A percentile compares a stretch with the other conserved stretches of the same genome.
These are phyloP conservation scores for Myzus persicae DNA, from an alignment of 1,140 invertebrate species.

Conservation along the genomic window DNA sequence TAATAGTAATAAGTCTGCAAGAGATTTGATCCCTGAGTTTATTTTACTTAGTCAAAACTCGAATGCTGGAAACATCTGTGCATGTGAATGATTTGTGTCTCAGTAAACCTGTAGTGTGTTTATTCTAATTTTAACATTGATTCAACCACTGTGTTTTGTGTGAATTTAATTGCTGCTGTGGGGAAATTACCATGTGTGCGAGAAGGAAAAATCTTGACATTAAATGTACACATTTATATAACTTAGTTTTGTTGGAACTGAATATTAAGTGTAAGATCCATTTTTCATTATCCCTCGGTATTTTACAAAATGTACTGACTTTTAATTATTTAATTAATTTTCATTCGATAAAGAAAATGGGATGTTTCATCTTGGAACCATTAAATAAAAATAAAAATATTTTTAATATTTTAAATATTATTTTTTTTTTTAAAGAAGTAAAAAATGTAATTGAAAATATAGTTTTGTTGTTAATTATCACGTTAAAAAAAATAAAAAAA, in stretches of 20 bases:
- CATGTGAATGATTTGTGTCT: background rate
- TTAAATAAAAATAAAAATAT: no score
- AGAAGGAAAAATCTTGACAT: background rate
- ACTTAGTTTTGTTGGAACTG: background rate
- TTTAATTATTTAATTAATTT: background rate
- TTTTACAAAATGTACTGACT: background rate
- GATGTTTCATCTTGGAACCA: background rate
- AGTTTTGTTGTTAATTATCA: background rate
- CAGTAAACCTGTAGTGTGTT: background rate
- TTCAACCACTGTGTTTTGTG: background rate
- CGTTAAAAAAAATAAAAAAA: background rate
- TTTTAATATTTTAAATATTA: background rate
- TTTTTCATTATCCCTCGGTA: background rate
- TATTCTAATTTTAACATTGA: background rate
- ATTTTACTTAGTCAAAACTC: background rate
- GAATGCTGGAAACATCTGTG: background rate
- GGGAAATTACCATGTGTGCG: background rate
- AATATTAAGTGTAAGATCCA: background rate
- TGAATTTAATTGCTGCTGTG: background rate
- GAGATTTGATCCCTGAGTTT: conserved; percentile 7
- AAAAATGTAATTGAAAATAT: background rate
- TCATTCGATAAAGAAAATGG: background rate
- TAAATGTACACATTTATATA: background rate
- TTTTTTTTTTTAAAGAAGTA: background rate
- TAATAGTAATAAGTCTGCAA: background rate